phyloP scores from a whole-genome alignment of 2,888 invertebrate species.

The Idaea biselata region DNA sequence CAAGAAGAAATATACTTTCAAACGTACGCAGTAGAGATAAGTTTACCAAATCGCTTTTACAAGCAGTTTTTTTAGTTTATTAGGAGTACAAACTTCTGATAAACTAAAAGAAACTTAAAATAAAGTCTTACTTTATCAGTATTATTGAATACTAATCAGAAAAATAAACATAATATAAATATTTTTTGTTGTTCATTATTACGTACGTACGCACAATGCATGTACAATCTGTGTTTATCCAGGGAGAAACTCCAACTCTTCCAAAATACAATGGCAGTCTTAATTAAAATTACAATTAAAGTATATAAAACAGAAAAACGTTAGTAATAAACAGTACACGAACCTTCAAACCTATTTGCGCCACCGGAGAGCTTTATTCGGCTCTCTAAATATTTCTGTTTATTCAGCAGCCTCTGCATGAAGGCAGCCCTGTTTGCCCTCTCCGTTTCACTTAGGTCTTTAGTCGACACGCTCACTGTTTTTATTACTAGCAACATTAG shows the following conservation, averaged over 20 bases:
- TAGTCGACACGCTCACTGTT: constrained; percentile 40
- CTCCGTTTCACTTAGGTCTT: constrained; percentile 58
- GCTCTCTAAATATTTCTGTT: constrained; percentile 86
- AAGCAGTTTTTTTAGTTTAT: too few species aligned
- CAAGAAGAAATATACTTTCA: too few species aligned
- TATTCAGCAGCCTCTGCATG: constrained; percentile 85
- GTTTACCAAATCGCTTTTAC: too few species aligned
- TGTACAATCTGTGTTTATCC: background rate
- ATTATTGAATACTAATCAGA: too few species aligned
- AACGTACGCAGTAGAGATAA: too few species aligned
- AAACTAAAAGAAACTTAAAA: too few species aligned
- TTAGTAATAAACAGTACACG: constrained; percentile 26
- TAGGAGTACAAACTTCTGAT: too few species aligned
- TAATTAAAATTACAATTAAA: background rate
- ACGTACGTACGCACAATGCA: too few species aligned
- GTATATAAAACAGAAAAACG: background rate
- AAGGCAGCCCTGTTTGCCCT: constrained; percentile 75
- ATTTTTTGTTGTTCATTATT: too few species aligned
- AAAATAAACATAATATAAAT: too few species aligned
- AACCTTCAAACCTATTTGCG: constrained; percentile 86
- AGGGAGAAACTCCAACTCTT: background rate
- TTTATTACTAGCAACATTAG: constrained; percentile 35
- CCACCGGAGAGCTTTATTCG: constrained; percentile 87
- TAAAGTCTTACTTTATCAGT: too few species aligned
- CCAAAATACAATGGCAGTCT: background rate